Evolutionary conservation across 2,888 invertebrate genomes (phyloP).

Genomic region (Diogma glabrata): DNA sequence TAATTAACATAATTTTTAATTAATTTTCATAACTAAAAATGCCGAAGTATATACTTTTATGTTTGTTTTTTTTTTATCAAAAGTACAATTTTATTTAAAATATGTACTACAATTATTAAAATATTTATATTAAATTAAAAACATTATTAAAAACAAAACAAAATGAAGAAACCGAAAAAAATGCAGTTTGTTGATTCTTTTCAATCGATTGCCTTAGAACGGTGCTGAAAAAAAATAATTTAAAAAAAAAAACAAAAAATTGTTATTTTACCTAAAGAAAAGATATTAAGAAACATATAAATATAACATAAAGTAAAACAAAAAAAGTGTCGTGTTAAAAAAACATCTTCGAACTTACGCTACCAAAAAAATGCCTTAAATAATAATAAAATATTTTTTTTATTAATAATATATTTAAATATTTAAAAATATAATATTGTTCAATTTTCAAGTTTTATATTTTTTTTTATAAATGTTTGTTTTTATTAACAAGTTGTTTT

Average conservation of each 20-base stretch:
- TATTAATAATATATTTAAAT: no score
- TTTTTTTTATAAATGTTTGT: no score
- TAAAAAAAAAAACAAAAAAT: slow-evolving; percentile 7
- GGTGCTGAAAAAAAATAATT: slow-evolving; percentile 16
- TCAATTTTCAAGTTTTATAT: no score
- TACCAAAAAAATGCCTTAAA: slow-evolving; percentile 10
- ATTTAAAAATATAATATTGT: no score
- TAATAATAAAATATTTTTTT: no score
- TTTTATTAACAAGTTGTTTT: slow-evolving; percentile 5
- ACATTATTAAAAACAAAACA: slow-evolving; percentile 7
- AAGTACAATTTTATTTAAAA: not conserved
- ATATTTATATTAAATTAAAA: slow-evolving; percentile 6
- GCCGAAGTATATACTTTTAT: slow-evolving; percentile 5
- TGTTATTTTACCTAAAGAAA: slow-evolving; percentile 2
- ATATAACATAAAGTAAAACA: not conserved
- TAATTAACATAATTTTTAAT: slow-evolving; percentile 2
- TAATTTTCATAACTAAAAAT: slow-evolving; percentile 3
- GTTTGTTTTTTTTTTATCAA: slow-evolving; percentile 4
- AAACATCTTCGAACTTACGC: not conserved
- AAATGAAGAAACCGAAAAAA: slow-evolving; percentile 7
- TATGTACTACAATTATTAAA: slow-evolving; percentile 8
- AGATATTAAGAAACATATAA: not conserved
- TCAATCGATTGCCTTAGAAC: slow-evolving; percentile 18
- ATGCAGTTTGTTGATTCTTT: slow-evolving; percentile 13
- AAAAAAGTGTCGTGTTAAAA: slow-evolving; percentile 7